Base-by-base conservation (phyloP, 1,140 invertebrate species). In the Drosophila santomea region DNA sequence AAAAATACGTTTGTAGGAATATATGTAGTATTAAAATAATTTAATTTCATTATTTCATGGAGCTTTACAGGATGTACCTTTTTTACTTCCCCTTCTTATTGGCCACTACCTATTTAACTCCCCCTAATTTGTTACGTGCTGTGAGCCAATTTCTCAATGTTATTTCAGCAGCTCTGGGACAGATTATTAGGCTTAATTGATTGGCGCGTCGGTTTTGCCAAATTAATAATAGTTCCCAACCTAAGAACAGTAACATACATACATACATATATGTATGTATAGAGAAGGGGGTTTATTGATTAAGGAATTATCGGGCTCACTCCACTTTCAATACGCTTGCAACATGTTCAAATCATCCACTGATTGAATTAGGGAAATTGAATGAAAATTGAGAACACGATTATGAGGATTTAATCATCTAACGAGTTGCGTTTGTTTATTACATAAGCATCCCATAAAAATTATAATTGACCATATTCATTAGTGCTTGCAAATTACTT, bases 131-230 rank as follows among this genome's bases (percentile, higher is more conserved):
- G 55, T 63, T 51, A 73, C 36, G 25, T 47, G 44, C 51, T 61
- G 15, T 25, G 52, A 57, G 39, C n/a, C 44, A 61, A 69, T 77
- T 50, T 74, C 41, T 15, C 39, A 20, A 43, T 68, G 20, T 38
- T 47, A 41, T 38, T 60, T 17, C 20, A 25, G 12, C 35, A 35
- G 38, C 57, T 60, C 41, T 57, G 41, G 35, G 38, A 45, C 45
- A 71, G 74, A 78, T 77, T 77, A 77, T 78, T 78, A 50, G 51
- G 43, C 59, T 77, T 71, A 78, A 78, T 78, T 78, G 75, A 78
- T 78, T 71, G 75, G 64, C 64, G 60, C 61, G 39, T 75, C 38
- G 56, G 12, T 38, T 50, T 62, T 32, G 51, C 15, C 36, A 38
- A 74, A 74, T 74, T 74, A 74, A 61, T 74, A 72, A 72, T 52